These are phyloP conservation scores for Triplophysa yarkandensis DNA, from an alignment of 2,797 vertebrate species.

Conservation along the genomic window DNA sequence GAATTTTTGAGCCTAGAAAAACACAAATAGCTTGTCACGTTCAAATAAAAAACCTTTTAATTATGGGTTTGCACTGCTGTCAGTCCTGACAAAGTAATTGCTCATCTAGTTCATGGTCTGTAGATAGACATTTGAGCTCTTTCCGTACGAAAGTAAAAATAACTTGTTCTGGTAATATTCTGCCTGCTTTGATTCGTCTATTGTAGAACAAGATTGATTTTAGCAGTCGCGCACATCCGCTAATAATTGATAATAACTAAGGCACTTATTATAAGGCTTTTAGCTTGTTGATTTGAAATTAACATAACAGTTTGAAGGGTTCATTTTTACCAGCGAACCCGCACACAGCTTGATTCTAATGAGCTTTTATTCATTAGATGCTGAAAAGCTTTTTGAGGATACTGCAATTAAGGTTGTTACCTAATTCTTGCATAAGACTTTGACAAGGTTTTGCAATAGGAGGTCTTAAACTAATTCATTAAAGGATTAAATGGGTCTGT, in stretches of 20 bases:
- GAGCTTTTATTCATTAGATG: conserved; percentile 28
- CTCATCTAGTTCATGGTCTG: not conserved
- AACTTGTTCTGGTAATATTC: not conserved
- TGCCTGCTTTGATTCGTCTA: not conserved
- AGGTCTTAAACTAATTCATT: not conserved
- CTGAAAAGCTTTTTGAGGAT: conserved; percentile 7
- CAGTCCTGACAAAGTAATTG: conserved; percentile 4
- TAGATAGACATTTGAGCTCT: not conserved
- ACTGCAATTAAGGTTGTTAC: conserved; percentile 16
- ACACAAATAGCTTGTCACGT: not conserved
- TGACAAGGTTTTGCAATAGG: not conserved
- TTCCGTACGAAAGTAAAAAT: not conserved
- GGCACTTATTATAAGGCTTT: conserved; percentile 9
- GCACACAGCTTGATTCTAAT: conserved; percentile 38
- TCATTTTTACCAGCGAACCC: conserved; percentile 15
- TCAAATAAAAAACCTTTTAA: conserved; percentile 14
- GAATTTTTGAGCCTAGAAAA: not conserved
- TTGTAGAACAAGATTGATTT: conserved; percentile 9
- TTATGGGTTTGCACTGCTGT: not conserved
- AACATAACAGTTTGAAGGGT: conserved; percentile 20
- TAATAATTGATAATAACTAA: conserved; percentile 27
- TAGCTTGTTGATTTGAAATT: conserved; percentile 26
- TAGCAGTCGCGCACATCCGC: conserved; percentile 8
- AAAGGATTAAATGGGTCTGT: not conserved
- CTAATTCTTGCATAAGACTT: conserved; percentile 15